Percentiles rank a stretch among this genome's conserved stretches.
Evolutionary conservation across 2,888 invertebrate genomes (phyloP).

Genomic region (Macropis europaea): DNA sequence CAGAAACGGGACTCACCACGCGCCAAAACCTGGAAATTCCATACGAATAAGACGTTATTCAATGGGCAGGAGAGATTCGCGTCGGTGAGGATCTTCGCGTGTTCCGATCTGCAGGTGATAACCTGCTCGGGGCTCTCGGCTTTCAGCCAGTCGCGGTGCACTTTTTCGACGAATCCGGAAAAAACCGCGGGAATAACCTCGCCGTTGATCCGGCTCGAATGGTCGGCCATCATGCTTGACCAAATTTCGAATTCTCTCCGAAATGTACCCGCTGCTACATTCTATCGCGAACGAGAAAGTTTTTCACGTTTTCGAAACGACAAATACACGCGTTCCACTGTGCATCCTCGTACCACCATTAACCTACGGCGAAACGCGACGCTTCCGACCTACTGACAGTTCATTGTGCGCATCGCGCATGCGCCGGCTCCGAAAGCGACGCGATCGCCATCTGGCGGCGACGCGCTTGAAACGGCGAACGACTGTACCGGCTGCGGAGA

Average conservation of each 20-base stretch:
- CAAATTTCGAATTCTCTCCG: not conserved
- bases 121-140: conserved; percentile 42
- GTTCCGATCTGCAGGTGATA: conserved; percentile 15
- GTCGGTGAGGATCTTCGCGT: conserved; percentile 14
- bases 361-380: conserved; percentile 11
- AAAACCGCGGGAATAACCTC: conserved; percentile 13
- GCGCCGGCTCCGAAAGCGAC: not conserved
- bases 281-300: not conserved
- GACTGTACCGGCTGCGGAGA: conserved; percentile 1
- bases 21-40: conserved; percentile 54
- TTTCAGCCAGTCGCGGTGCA: conserved; percentile 57
- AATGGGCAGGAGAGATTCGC: conserved; percentile 25
- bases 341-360: not conserved
- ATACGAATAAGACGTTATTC: conserved; percentile 28
- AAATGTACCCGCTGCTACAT: conserved; percentile 16
- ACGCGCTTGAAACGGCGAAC: too few species aligned
- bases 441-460: conserved; percentile 17
- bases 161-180: conserved; percentile 41
- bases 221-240: conserved; percentile 10
- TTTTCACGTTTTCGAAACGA: conserved; percentile 1
- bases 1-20: conserved; percentile 51
- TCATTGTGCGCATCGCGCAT: conserved; percentile 7
- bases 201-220: not conserved
- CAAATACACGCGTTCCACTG: not conserved
- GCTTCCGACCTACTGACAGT: conserved; percentile 10